Evolutionary conservation across 1,140 invertebrate species (phyloP).

Genomic region (Bombus polaris): DNA sequence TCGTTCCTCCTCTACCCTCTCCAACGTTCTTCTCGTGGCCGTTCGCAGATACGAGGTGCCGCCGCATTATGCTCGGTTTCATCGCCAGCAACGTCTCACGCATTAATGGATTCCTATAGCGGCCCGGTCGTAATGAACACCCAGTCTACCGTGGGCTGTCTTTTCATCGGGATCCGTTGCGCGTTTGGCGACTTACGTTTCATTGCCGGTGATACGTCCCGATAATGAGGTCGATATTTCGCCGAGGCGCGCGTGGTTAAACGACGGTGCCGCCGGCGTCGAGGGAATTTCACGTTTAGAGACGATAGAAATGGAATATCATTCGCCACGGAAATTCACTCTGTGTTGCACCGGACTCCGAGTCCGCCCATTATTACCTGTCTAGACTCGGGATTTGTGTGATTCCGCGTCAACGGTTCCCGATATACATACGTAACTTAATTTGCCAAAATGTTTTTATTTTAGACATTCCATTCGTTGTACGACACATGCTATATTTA

Average conservation of each 20-base stretch:
- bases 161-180: conserved; percentile 50
- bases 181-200: conserved; percentile 55
- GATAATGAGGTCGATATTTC: conserved; percentile 52
- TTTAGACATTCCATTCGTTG: neutral
- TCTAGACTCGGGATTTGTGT: neutral
- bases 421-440: neutral
- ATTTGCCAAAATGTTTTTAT: neutral
- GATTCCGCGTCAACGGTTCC: neutral
- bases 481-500: neutral
- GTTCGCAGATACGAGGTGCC: conserved; percentile 45
- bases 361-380: neutral
- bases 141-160: conserved; percentile 47
- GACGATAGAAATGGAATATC: conserved; percentile 3
- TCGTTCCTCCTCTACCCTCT: conserved; percentile 16
- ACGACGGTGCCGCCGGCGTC: conserved; percentile 6
- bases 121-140: conserved; percentile 47
- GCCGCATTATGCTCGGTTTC: conserved; percentile 46
- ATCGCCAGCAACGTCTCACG: conserved; percentile 50
- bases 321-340: neutral
- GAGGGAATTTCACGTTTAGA: conserved; percentile 31
- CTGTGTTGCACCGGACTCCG: neutral
- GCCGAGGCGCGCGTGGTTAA: conserved; percentile 24
- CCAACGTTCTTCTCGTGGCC: conserved; percentile 6
- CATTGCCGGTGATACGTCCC: conserved; percentile 27
- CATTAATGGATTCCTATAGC: conserved; percentile 56